phyloP scores from a whole-genome alignment of 2,113 vertebrate genomes.

The Dasyurus viverrinus region DNA sequence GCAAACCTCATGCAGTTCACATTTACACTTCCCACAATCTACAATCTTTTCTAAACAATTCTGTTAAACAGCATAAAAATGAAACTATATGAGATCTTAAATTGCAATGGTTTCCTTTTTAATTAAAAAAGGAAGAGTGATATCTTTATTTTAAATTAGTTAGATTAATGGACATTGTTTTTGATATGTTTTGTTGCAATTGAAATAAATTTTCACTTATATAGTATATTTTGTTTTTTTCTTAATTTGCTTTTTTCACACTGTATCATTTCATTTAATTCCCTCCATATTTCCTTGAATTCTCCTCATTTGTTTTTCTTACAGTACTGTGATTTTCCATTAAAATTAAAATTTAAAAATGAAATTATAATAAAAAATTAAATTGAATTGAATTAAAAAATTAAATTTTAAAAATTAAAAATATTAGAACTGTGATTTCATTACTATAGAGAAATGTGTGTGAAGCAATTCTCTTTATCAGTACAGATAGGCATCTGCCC shows the following conservation, averaged over 20 bases:
- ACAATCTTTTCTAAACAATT: not conserved
- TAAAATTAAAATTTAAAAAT: not conserved
- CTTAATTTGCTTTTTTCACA: not conserved
- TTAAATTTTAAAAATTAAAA: not conserved
- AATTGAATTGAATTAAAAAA: not conserved
- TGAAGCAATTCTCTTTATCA: not conserved
- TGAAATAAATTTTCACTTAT: not conserved
- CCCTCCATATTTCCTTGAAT: not conserved
- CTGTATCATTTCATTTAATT: not conserved
- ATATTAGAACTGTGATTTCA: not conserved
- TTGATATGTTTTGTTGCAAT: not conserved
- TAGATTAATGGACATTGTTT: not conserved
- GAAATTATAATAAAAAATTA: too few species aligned
- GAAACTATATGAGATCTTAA: not conserved
- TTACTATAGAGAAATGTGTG: not conserved
- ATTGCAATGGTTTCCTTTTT: not conserved
- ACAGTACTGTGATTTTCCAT: not conserved
- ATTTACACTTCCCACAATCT: not conserved
- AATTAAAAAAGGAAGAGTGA: not conserved
- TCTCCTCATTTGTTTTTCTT: not conserved
- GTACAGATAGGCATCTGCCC: not conserved
- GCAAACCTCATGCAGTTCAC: not conserved
- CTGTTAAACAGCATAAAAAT: not conserved
- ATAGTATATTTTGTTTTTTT: not conserved
- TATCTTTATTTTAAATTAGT: not conserved